Evolutionary conservation across 2,888 invertebrate genomes (phyloP).

Genomic region (Rosalia funebris): DNA sequence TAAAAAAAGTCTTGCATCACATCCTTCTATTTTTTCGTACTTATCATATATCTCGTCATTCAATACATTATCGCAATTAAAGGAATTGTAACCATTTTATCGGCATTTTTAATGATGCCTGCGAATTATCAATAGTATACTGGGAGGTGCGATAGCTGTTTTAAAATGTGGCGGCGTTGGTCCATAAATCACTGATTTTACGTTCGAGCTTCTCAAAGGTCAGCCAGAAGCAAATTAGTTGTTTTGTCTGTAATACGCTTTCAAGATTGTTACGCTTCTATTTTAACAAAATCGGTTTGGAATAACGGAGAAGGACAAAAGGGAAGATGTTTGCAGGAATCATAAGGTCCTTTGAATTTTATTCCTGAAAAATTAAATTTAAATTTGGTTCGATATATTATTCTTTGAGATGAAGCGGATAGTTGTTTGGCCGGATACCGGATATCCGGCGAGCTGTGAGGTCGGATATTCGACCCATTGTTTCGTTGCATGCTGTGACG

Average conservation of each 20-base stretch:
- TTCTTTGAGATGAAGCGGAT: too few relatives aligned
- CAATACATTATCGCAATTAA: background rate
- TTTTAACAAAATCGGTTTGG: too few relatives aligned
- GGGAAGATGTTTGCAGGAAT: too few relatives aligned
- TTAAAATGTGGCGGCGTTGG: background rate
- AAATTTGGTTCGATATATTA: too few relatives aligned
- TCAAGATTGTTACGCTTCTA: too few relatives aligned
- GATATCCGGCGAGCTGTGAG: too few relatives aligned
- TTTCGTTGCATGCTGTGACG: too few relatives aligned
- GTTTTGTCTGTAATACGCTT: background rate
- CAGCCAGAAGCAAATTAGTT: background rate
- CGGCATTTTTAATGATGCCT: background rate
- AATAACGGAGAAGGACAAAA: too few relatives aligned
- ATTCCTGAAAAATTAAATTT: too few relatives aligned
- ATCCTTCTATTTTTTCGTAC: conserved; percentile 9
- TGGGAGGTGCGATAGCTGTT: background rate
- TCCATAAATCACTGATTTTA: background rate
- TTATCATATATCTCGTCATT: background rate
- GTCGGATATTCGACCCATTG: too few relatives aligned
- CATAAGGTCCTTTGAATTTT: too few relatives aligned
- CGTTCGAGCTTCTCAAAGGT: background rate
- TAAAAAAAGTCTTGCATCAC: conserved; percentile 20
- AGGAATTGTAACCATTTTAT: background rate
- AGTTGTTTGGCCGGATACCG: too few relatives aligned
- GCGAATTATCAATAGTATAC: conserved; percentile 4